Conservation (phyloP, 2,797 vertebrate species). For the Eutrigla gurnardus region DNA sequence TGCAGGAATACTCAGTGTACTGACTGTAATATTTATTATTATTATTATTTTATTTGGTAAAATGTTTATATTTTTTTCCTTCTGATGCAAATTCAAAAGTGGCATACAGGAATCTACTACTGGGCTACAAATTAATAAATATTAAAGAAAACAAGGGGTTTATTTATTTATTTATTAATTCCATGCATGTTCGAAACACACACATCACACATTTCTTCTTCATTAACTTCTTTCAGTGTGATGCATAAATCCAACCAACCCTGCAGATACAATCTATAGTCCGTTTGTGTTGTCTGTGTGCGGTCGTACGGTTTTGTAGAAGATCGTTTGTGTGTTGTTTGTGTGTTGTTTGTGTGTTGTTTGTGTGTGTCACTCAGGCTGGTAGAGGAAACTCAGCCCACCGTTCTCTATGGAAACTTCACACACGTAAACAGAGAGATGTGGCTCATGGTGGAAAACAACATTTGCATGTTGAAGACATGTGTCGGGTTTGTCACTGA, state of each 20-base stretch:
- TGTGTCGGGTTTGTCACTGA: too few species aligned
- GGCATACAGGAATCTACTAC: too few species aligned
- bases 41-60: too few species aligned
- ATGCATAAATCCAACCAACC: not conserved
- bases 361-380: slow-evolving; percentile 61
- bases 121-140: too few species aligned
- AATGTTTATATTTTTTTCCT: too few species aligned
- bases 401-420: slow-evolving; percentile 80
- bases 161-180: not conserved
- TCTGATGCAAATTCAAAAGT: too few species aligned
- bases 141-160: too few species aligned
- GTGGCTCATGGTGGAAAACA: not conserved
- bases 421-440: slow-evolving; percentile 25
- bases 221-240: not conserved
- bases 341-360: slow-evolving; percentile 15
- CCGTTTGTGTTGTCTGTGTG: not conserved
- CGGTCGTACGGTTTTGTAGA: slow-evolving; percentile 12
- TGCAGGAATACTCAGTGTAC: too few species aligned
- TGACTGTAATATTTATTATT: too few species aligned
- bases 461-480: too few species aligned
- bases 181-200: too few species aligned
- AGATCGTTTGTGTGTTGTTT: slow-evolving; percentile 11
- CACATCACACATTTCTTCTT: too few species aligned
- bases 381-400: slow-evolving; percentile 76
- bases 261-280: not conserved